Conservation (phyloP, 1,140 invertebrate genomes). For the Cydia splendana region DNA sequence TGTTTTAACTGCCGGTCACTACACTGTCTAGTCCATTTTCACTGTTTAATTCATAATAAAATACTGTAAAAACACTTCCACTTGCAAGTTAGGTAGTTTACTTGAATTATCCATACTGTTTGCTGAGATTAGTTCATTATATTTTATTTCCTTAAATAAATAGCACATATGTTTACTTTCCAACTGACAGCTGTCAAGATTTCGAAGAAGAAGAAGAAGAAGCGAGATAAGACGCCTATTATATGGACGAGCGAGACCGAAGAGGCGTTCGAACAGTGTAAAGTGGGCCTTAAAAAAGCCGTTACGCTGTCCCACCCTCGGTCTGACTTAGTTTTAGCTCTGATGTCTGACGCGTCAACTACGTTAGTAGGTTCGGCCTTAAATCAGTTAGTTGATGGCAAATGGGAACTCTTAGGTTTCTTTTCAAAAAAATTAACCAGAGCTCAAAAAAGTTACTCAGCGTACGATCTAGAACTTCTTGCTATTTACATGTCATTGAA, state of each 20-base stretch:
- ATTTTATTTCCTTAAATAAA: neutral
- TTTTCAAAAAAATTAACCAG: constrained; percentile 36
- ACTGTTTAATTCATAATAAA: too few species aligned
- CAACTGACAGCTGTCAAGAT: neutral
- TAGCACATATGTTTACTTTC: neutral
- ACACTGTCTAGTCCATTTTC: too few species aligned
- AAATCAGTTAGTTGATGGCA: constrained; percentile 45
- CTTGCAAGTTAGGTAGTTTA: too few species aligned
- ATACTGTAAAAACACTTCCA: too few species aligned
- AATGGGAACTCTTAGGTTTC: too few species aligned
- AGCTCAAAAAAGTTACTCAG: constrained; percentile 43
- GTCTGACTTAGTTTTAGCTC: constrained; percentile 14
- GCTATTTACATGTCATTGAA: constrained; percentile 50
- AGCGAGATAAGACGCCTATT: constrained; percentile 44
- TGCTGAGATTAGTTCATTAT: neutral
- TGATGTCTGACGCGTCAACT: constrained; percentile 57
- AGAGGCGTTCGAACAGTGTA: constrained; percentile 64
- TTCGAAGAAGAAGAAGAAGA: too few species aligned
- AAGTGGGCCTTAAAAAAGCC: constrained; percentile 51
- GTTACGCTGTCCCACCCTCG: constrained; percentile 49
- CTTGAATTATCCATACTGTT: too few species aligned
- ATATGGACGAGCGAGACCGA: constrained; percentile 49
- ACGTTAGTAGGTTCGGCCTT: constrained; percentile 56
- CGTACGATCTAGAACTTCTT: constrained; percentile 50
- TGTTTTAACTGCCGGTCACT: too few species aligned